Evolutionary conservation across 1,140 invertebrate species (phyloP).

Genomic region (Nomia melanderi): DNA sequence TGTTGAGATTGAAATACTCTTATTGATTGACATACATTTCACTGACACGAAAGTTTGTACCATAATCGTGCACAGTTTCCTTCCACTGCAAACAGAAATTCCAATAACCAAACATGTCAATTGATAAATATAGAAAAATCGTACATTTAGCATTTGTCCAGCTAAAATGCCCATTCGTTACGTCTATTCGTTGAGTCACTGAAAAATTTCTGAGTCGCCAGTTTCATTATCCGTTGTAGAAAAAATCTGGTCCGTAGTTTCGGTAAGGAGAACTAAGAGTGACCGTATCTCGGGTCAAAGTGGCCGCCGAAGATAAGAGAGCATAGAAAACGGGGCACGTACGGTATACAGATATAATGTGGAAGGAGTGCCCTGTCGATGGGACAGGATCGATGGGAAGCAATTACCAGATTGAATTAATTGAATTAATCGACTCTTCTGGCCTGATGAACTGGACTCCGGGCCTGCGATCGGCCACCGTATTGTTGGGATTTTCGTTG

Average conservation of each 20-base stretch:
- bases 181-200: too few relatives aligned
- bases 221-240: not conserved
- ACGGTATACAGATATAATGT: constrained; percentile 3
- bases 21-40: too few relatives aligned
- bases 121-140: too few relatives aligned
- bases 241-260: not conserved
- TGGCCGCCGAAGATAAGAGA: constrained; percentile 29
- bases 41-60: too few relatives aligned
- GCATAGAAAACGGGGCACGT: not conserved
- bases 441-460: constrained; percentile 43
- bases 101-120: too few relatives aligned
- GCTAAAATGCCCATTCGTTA: too few relatives aligned
- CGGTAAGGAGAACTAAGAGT: not conserved
- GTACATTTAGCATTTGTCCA: too few relatives aligned
- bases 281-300: constrained; percentile 10
- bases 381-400: constrained; percentile 58
- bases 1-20: too few relatives aligned
- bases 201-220: too few relatives aligned
- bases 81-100: too few relatives aligned
- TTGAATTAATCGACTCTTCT: constrained; percentile 64
- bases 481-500: constrained; percentile 58
- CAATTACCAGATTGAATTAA: constrained; percentile 68
- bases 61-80: too few relatives aligned
- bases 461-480: constrained; percentile 35
- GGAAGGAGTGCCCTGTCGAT: not conserved